Conservation (phyloP, 2,113 vertebrate genomes). For the Lates calcarifer region DNA sequence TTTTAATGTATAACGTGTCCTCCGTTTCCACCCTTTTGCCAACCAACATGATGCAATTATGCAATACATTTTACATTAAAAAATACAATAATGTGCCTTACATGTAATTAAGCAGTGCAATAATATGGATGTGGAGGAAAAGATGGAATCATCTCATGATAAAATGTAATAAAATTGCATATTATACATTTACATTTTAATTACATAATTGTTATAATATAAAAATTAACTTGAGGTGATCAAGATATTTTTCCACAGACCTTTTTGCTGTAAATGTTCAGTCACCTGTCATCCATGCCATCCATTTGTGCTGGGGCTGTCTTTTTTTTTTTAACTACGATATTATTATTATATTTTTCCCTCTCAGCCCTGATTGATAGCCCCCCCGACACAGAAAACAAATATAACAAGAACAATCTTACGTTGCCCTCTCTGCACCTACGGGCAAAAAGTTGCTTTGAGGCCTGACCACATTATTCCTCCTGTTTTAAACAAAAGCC, state of each 20-base stretch:
- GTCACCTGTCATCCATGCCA: slow-evolving; percentile 63
- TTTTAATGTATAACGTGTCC: background rate
- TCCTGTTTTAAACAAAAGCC: slow-evolving; percentile 71
- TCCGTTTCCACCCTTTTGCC: background rate
- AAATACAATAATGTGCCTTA: background rate
- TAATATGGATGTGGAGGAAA: background rate
- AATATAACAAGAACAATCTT: slow-evolving; percentile 71
- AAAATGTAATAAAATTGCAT: background rate
- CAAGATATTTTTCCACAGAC: background rate
- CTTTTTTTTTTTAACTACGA: slow-evolving; percentile 23
- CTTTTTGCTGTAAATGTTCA: slow-evolving; percentile 27
- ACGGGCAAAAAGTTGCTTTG: slow-evolving; percentile 62
- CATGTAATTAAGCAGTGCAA: background rate
- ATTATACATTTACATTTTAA: background rate
- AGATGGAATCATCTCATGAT: background rate
- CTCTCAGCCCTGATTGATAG: slow-evolving; percentile 75
- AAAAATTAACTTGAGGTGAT: background rate
- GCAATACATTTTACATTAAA: background rate
- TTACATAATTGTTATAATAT: background rate
- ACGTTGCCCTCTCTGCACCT: slow-evolving; percentile 50
- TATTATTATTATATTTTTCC: slow-evolving; percentile 57
- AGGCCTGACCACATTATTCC: slow-evolving; percentile 64
- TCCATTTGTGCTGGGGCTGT: slow-evolving; percentile 54
- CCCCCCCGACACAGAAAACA: slow-evolving; percentile 74
- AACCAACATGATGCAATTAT: background rate